Evolutionary conservation across 2,888 invertebrate species (phyloP).

Genomic region (Dryobota labecula): DNA sequence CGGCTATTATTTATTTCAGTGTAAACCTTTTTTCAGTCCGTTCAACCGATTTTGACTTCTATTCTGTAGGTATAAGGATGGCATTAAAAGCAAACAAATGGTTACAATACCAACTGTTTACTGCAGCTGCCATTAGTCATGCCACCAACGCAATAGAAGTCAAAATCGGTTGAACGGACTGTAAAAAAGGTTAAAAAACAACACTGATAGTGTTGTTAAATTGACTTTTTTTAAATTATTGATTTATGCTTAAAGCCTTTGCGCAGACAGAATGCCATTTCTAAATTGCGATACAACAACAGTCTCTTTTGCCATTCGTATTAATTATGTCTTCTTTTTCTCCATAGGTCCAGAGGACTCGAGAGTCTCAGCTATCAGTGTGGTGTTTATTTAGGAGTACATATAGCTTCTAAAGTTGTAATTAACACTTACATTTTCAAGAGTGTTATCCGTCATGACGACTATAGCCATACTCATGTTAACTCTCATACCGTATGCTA

Average conservation of each 20-base stretch:
- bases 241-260: neutral
- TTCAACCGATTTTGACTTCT: too few relatives aligned
- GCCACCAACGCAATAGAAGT: too few relatives aligned
- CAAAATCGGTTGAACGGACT: too few relatives aligned
- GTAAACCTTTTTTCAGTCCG: too few relatives aligned
- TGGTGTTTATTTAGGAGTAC: neutral
- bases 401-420: neutral
- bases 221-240: too few relatives aligned
- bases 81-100: too few relatives aligned
- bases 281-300: neutral
- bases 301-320: neutral
- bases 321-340: neutral
- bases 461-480: conserved; percentile 92
- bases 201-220: too few relatives aligned
- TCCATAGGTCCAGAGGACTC: neutral
- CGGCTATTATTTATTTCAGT: too few relatives aligned
- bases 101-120: too few relatives aligned
- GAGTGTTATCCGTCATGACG: conserved; percentile 89
- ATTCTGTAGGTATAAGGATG: too few relatives aligned
- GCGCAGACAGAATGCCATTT: neutral
- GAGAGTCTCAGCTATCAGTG: neutral
- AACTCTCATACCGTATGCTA: conserved; percentile 91
- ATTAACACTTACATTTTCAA: conserved; percentile 69
- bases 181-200: too few relatives aligned
- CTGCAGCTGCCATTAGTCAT: too few relatives aligned